Percentiles rank a stretch among this genome's conserved stretches.
Conservation (phyloP, 92 coral and sea anemone genomes). For the Pocillopora grandis region DNA sequence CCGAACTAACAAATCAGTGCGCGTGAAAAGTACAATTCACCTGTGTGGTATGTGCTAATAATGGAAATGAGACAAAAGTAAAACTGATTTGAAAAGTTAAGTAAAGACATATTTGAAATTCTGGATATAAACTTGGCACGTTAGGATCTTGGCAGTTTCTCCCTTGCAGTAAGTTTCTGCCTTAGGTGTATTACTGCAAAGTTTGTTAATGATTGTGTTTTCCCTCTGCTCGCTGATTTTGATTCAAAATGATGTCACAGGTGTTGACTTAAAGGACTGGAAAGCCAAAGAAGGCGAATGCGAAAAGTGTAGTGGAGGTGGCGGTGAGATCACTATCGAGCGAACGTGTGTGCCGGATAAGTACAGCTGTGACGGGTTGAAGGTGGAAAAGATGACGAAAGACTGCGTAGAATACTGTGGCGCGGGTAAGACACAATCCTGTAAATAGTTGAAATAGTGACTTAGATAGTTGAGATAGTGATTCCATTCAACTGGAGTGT, state of each 20-base stretch:
- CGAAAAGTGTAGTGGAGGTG: not conserved
- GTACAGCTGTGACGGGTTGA: slow-evolving; percentile 1
- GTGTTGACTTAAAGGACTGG: slow-evolving; percentile 3
- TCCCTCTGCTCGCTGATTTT: not conserved
- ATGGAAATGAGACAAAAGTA: too few species aligned
- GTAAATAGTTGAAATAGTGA: too few species aligned
- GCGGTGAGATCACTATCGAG: slow-evolving; percentile 4
- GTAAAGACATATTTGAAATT: too few species aligned
- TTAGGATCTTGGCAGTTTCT: too few species aligned
- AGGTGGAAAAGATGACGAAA: not conserved
- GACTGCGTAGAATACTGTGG: slow-evolving; percentile 14
- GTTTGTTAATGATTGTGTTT: not conserved
- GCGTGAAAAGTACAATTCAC: too few species aligned
- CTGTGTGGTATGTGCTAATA: too few species aligned
- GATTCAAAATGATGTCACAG: not conserved
- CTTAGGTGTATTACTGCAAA: not conserved
- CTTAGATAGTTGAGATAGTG: too few species aligned
- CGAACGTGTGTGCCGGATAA: not conserved
- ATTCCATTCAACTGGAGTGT: too few species aligned
- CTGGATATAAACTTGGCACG: too few species aligned
- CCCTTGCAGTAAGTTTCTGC: not conserved
- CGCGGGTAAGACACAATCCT: not conserved
- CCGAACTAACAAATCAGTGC: too few species aligned
- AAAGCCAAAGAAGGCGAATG: slow-evolving; percentile 13
- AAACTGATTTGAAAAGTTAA: too few species aligned